Percentiles rank a stretch among this genome's conserved stretches.
phyloP scores from a whole-genome alignment of 2,113 vertebrate genomes.

The Oplegnathus fasciatus region DNA sequence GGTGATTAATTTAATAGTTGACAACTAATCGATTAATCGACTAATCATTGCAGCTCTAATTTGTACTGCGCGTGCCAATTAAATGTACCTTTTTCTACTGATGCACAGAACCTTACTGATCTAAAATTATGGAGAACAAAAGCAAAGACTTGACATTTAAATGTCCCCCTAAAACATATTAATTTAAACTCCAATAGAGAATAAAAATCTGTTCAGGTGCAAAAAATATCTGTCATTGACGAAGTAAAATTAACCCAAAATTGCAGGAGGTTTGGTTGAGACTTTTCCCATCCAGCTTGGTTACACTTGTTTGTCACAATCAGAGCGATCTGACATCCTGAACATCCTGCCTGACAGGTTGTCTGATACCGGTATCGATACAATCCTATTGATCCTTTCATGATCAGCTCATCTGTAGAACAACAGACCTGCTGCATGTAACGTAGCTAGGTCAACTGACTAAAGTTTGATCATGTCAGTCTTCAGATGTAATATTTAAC shows the following conservation, averaged over 20 bases:
- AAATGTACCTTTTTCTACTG: neutral
- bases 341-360: conserved; percentile 17
- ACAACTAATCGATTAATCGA: too few species aligned
- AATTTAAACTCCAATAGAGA: neutral
- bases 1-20: too few species aligned
- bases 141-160: neutral
- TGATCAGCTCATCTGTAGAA: neutral
- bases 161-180: neutral
- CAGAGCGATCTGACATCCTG: neutral
- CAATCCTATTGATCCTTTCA: neutral
- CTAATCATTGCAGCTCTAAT: too few species aligned
- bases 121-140: neutral
- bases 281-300: neutral
- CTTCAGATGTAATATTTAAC: neutral
- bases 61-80: neutral
- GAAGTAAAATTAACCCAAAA: neutral
- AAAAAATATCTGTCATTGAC: neutral
- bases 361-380: neutral
- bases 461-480: neutral
- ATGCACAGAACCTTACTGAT: neutral
- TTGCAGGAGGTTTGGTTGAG: neutral
- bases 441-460: neutral
- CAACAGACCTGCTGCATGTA: conserved; percentile 1
- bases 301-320: neutral
- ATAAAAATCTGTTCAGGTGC: neutral